Evolutionary conservation across 2,888 invertebrate genomes (phyloP), one percentile per base, ranked within the genome.

Genomic region (Mythimna vitellina): DNA sequence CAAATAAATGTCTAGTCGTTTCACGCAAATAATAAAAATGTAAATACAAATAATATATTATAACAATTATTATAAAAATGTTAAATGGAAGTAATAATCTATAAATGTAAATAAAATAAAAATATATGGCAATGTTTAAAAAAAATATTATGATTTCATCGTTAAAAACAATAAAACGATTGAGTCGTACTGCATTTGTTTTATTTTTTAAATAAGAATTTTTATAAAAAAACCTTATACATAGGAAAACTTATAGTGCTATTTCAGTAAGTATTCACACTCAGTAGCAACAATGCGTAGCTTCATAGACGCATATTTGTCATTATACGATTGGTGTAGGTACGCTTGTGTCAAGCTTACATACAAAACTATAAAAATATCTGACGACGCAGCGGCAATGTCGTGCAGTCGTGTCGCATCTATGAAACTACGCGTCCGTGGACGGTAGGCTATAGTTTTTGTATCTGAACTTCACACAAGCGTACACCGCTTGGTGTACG

Each of bases 101-200:
- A 66, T 80, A 57, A 74, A 73, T 87, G 86, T 87, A 82, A 81
- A 85, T 86, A 85, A 77, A 68, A 69, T 62, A 69, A 76, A 66
- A 62, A 78, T 68, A 62, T 77, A 78, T 69, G 69, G 70, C 77
- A 80, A 82, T 85, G 82, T 86, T 83, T 78, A 79, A 75, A 75
- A 75, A 76, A 81, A 86, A 86, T 78, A 81, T 76, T 74, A 82
- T 86, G 80, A 82, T 80, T 85, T 80, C 42, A 73, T 79, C 76
- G 83, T 88, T 80, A 64, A 70, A 76, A 79, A 72, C 77, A 89
- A 89, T 90, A 89, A 91, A 91, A 86, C 89, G 91, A 91, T 91
- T 83, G 83, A 78, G 89, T 92, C 91, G 91, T 89, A 74, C 14
- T 5, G 20, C n/a, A 61, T 71, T 78, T 80, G 74, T 80, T 80